Percentiles rank a stretch among this genome's conserved stretches.
These are phyloP conservation scores for Gymnocheta viridis DNA, from an alignment of 2,888 invertebrate species.

Conservation along the genomic window DNA sequence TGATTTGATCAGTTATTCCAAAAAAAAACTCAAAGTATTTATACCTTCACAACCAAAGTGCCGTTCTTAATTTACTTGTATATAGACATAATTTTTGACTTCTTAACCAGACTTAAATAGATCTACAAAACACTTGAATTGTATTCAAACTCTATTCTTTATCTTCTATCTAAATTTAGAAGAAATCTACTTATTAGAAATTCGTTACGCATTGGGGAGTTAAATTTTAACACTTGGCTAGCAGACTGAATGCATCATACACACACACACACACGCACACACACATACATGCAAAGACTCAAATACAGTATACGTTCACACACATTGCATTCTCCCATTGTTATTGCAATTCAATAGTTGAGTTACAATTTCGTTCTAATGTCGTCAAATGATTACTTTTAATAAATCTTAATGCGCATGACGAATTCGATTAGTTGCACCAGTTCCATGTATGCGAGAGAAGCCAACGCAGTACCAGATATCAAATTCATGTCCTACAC, in stretches of 20 bases:
- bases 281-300: not conserved
- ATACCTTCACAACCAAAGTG: too few species aligned
- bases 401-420: slow-evolving; percentile 82
- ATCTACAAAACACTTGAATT: slow-evolving; percentile 44
- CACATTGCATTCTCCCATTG: slow-evolving; percentile 21
- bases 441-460: slow-evolving; percentile 63
- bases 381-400: slow-evolving; percentile 82
- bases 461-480: slow-evolving; percentile 30
- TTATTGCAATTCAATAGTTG: slow-evolving; percentile 72
- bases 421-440: slow-evolving; percentile 79
- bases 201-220: slow-evolving; percentile 79
- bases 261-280: not conserved
- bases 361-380: slow-evolving; percentile 80
- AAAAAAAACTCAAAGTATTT: too few species aligned
- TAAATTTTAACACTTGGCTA: slow-evolving; percentile 61
- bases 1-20: too few species aligned
- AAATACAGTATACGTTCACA: slow-evolving; percentile 40
- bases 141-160: slow-evolving; percentile 26
- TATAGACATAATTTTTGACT: not conserved
- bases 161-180: slow-evolving; percentile 17
- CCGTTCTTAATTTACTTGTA: too few species aligned
- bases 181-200: slow-evolving; percentile 65
- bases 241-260: slow-evolving; percentile 35
- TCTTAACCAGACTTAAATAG: not conserved
- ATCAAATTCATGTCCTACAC: slow-evolving; percentile 24